Base-by-base conservation (phyloP, 2,113 vertebrate genomes). In the Gnathonemus longibarbis region DNA sequence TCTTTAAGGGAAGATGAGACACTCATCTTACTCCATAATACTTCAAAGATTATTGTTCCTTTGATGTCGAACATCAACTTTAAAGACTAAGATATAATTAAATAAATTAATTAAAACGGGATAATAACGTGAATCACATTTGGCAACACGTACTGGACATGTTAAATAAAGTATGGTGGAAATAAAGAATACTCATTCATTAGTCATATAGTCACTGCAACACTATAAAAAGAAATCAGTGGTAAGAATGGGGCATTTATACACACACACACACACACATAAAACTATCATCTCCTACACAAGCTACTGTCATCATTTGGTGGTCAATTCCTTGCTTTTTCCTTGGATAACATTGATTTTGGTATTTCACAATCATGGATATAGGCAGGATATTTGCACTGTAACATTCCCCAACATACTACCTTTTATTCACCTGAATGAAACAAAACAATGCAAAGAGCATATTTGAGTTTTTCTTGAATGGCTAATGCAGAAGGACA, bases 51-150 rank as follows among this genome's bases (percentile, higher is more conserved):
- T 83, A 90, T 91, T 84, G 83, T 91, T 74, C 84, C 93, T 93
- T 92, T 93, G 92, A 93, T 92, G 88, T 93, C 84, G 80, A 91
- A 91, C 92, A 92, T 92, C 91, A 91, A 91, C 90, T 92, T 91
- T 91, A 92, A 92, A 90, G 77, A 91, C 91, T 88, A 91, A 89
- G 90, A 93, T 91, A 93, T 93, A 89, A 91, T 90, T 91, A 93
- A 92, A 91, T 90, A 89, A 91, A 92, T 89, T 88, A 91, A 89
- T 91, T 84, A 77, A 90, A 91, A 89, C 42, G 31, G 49, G 39
- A 56, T 84, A 89, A 85, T 85, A 84, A 45, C 24, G 80, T 27
- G 50, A 84, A 85, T 39, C 31, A 77, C 15, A 56, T 53, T 21
- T 88, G 35, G 87, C 35, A 77, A 66, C 39, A 46, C 21, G 19